Conservation (phyloP, 35 echinoderm and acorn worm species). For the Apostichopus californicus region DNA sequence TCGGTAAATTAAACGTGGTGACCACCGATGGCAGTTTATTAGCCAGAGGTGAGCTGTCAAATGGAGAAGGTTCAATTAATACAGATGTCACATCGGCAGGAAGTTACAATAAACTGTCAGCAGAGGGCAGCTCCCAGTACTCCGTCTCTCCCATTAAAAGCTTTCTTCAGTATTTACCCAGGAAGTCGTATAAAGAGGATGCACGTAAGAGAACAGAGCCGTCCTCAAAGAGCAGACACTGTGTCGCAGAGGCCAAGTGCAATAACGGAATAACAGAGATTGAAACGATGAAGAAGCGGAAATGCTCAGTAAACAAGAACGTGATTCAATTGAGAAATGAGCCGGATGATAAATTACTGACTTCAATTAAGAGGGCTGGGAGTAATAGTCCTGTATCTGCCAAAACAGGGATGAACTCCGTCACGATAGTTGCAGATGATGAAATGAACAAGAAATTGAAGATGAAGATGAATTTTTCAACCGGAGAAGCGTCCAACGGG, state of each 20-base stretch:
- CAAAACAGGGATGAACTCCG: background rate
- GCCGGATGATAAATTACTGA: background rate
- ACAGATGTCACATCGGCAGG: background rate
- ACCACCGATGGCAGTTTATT: no score
- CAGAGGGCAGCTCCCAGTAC: background rate
- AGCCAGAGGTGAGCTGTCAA: no score
- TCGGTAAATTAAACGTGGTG: no score
- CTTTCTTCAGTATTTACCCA: slow-evolving; percentile 29
- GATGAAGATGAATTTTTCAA: no score
- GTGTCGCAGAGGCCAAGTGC: background rate
- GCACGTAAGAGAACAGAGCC: background rate
- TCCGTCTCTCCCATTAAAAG: slow-evolving; percentile 8
- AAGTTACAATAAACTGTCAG: background rate
- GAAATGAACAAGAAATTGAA: no score
- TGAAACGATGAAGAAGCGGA: background rate
- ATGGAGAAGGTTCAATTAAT: no score
- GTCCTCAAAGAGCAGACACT: background rate
- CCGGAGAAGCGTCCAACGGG: no score
- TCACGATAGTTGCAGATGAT: background rate
- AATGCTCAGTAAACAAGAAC: background rate
- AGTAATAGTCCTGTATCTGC: background rate
- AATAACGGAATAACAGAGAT: background rate
- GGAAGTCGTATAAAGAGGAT: background rate
- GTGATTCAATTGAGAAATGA: background rate
- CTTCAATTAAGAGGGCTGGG: no score